Conservation (phyloP, 1,140 invertebrate genomes). For the Chymomyza costata region DNA sequence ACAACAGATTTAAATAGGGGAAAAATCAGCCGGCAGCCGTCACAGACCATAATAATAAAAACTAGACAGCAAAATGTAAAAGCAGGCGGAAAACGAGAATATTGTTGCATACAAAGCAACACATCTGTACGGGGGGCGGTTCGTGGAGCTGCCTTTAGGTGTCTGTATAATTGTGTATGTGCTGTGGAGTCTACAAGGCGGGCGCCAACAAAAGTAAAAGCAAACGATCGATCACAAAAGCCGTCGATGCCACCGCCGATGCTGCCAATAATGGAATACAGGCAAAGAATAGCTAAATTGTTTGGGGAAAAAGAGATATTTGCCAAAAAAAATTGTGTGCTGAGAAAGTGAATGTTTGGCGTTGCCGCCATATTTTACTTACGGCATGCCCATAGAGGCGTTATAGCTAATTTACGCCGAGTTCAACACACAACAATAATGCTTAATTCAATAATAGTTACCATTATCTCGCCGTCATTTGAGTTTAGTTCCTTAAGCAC, state of each 20-base stretch:
- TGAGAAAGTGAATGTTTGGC: slow-evolving; percentile 29
- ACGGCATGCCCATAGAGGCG: too few species aligned
- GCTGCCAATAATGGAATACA: slow-evolving; percentile 22
- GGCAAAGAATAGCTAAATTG: neutral
- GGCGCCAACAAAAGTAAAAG: neutral
- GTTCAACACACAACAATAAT: slow-evolving; percentile 5
- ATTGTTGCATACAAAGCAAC: slow-evolving; percentile 19
- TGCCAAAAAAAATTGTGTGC: slow-evolving; percentile 1
- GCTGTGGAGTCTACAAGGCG: slow-evolving; percentile 1
- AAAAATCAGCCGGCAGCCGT: slow-evolving; percentile 9
- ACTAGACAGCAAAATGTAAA: slow-evolving; percentile 25
- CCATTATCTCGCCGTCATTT: slow-evolving; percentile 50
- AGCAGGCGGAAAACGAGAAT: slow-evolving; percentile 11
- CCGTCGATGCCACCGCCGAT: slow-evolving; percentile 9
- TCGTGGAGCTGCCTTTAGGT: neutral
- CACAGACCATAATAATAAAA: slow-evolving; percentile 29
- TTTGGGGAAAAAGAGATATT: neutral
- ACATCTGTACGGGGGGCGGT: neutral
- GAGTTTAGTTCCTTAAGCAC: slow-evolving; percentile 51
- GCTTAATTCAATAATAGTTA: slow-evolving; percentile 13
- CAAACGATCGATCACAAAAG: slow-evolving; percentile 18
- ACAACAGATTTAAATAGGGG: neutral
- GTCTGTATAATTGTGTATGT: neutral
- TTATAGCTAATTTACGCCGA: too few species aligned
- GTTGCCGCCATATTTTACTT: too few species aligned